Conservation (phyloP, 2,888 invertebrate species). For the Agonopterix alstromeriana region DNA sequence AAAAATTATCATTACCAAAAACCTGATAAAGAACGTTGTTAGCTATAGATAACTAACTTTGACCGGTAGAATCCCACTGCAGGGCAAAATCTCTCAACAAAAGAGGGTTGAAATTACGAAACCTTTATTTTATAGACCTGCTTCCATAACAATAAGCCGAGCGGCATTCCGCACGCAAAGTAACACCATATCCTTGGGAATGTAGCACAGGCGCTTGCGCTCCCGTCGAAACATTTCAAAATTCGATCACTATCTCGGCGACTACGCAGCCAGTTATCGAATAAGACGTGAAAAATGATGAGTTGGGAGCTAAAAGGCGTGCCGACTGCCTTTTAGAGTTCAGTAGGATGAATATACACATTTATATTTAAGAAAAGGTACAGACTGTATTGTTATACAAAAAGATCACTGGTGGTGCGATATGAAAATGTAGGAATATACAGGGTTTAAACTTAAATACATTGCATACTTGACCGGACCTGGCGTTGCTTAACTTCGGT, state of each 20-base stretch:
- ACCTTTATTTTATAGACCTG: background rate
- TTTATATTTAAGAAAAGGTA: background rate
- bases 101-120: no score
- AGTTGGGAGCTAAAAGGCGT: slow-evolving; percentile 55
- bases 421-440: no score
- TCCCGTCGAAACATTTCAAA: slow-evolving; percentile 72
- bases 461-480: no score
- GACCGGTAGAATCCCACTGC: no score
- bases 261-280: slow-evolving; percentile 73
- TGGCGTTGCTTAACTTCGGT: no score
- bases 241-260: slow-evolving; percentile 71
- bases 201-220: slow-evolving; percentile 21
- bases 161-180: slow-evolving; percentile 70
- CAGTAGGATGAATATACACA: background rate
- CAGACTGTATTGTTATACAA: no score
- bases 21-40: no score
- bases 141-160: background rate
- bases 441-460: no score
- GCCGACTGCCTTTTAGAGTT: slow-evolving; percentile 46
- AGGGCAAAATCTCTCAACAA: no score
- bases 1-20: no score
- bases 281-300: slow-evolving; percentile 77
- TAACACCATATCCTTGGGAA: slow-evolving; percentile 76
- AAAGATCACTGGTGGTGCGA: no score
- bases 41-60: no score